These are phyloP conservation scores for Myotis daubentonii DNA, from an alignment of 2,797 vertebrate species.

Conservation along the genomic window DNA sequence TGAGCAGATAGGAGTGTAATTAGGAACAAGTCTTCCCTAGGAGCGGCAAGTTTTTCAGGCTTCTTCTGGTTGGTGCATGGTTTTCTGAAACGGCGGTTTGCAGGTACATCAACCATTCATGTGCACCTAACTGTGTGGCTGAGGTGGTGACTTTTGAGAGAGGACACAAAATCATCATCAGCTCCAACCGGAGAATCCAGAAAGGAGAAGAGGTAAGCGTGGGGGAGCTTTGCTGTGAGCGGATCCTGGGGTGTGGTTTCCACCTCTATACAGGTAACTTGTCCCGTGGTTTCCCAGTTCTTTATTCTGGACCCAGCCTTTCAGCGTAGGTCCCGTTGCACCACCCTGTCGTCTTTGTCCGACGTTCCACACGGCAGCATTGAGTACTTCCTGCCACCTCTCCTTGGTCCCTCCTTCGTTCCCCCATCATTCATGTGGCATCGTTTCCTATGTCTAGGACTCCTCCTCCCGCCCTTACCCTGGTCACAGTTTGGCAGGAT, in stretches of 20 bases:
- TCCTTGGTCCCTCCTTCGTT: accelerated
- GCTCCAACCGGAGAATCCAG: conserved; percentile 94
- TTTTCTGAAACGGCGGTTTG: not conserved
- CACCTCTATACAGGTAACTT: not conserved
- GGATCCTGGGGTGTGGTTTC: not conserved
- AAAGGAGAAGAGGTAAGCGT: conserved; percentile 96
- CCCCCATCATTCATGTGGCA: accelerated
- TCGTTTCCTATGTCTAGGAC: accelerated
- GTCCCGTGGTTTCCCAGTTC: not conserved
- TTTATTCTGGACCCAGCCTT: not conserved
- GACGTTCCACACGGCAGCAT: not conserved
- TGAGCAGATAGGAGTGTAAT: not conserved
- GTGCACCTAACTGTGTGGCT: conserved; percentile 97
- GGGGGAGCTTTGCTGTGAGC: accelerated
- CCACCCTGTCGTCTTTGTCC: not conserved
- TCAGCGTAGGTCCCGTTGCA: not conserved
- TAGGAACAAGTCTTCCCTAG: accelerated
- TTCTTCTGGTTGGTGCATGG: accelerated
- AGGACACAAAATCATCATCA: conserved; percentile 99
- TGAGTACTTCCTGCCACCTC: accelerated
- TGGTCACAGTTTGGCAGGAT: too few species aligned
- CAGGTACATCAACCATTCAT: conserved; percentile 99
- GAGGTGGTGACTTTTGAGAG: conserved; percentile 98
- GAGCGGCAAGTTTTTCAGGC: not conserved
- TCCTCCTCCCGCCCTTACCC: not conserved